A percentile compares a stretch with the other conserved stretches of the same genome.
Evolutionary conservation across 2,113 vertebrate species (phyloP).

Genomic region (Gymnocephalus cernua): DNA sequence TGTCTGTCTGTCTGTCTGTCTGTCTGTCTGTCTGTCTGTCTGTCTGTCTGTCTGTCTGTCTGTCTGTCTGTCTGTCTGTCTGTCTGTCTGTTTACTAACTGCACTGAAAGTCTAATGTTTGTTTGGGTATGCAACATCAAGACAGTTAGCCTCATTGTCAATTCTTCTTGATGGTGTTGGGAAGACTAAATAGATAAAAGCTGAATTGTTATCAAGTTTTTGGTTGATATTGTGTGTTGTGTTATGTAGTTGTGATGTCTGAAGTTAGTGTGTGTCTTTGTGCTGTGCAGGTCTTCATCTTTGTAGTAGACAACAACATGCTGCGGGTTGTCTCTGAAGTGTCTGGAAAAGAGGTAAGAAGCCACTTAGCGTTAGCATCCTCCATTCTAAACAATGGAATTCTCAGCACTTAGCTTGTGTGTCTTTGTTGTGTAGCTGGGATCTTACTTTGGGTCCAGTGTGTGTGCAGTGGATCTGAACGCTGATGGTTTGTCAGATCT

Average conservation of each 20-base stretch:
- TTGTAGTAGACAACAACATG: slow-evolving; percentile 76
- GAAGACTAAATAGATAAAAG: not conserved
- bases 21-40: too few species aligned
- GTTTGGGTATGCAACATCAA: not conserved
- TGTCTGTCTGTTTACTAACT: not conserved
- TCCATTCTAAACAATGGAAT: not conserved
- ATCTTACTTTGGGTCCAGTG: slow-evolving; percentile 94
- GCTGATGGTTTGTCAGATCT: slow-evolving; percentile 94
- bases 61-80: too few species aligned
- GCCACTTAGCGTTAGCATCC: not conserved
- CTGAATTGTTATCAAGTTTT: not conserved
- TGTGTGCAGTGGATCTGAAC: slow-evolving; percentile 94
- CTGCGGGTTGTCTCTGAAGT: slow-evolving; percentile 85
- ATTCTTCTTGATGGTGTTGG: not conserved
- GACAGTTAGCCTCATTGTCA: not conserved
- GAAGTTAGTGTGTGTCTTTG: not conserved
- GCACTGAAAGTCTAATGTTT: not conserved
- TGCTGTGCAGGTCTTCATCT: slow-evolving; percentile 88
- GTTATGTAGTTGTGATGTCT: not conserved
- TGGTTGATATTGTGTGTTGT: not conserved
- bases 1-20: not conserved
- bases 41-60: not conserved
- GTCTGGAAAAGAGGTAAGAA: slow-evolving; percentile 88
- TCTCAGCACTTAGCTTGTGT: not conserved
- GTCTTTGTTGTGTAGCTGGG: slow-evolving; percentile 86